A percentile compares a stretch with the other conserved stretches of the same genome.
phyloP scores from a whole-genome alignment of 53 echinoderm and acorn worm species.

The Astropecten irregularis region DNA sequence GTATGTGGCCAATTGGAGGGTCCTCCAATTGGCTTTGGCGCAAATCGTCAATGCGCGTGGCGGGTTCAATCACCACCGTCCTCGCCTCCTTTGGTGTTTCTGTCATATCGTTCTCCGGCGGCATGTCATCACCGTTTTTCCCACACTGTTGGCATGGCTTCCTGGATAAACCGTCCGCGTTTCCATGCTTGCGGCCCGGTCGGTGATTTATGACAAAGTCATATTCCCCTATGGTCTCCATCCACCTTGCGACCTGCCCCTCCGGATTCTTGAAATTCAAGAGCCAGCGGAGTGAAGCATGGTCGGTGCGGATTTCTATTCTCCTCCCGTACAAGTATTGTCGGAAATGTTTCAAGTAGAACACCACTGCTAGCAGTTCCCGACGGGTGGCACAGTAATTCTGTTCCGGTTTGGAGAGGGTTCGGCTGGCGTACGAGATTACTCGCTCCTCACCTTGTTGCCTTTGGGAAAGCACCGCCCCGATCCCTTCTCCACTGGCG shows the following conservation, averaged over 20 bases:
- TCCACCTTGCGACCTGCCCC: slow-evolving; percentile 19
- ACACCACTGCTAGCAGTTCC: no score
- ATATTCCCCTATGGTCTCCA: slow-evolving; percentile 19
- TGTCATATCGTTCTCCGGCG: not conserved
- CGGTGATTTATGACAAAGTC: slow-evolving; percentile 31
- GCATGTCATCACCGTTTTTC: not conserved
- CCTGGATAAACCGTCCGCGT: slow-evolving; percentile 29
- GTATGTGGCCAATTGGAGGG: not conserved
- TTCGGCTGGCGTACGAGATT: no score
- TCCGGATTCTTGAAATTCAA: not conserved
- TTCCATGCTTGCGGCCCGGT: slow-evolving; percentile 12
- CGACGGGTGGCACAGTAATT: no score
- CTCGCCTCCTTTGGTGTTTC: not conserved
- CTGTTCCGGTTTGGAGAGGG: no score
- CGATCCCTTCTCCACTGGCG: no score
- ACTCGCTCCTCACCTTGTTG: no score
- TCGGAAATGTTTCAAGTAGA: no score
- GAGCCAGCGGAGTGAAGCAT: slow-evolving; percentile 23
- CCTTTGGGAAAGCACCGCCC: no score
- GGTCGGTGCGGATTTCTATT: not conserved
- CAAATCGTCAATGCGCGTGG: not conserved
- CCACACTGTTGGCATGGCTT: not conserved
- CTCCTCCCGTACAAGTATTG: slow-evolving; percentile 43
- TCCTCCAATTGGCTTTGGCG: slow-evolving; percentile 18
- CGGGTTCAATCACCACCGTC: not conserved